Conservation (phyloP, 2,888 invertebrate species). For the Nezara viridula region DNA sequence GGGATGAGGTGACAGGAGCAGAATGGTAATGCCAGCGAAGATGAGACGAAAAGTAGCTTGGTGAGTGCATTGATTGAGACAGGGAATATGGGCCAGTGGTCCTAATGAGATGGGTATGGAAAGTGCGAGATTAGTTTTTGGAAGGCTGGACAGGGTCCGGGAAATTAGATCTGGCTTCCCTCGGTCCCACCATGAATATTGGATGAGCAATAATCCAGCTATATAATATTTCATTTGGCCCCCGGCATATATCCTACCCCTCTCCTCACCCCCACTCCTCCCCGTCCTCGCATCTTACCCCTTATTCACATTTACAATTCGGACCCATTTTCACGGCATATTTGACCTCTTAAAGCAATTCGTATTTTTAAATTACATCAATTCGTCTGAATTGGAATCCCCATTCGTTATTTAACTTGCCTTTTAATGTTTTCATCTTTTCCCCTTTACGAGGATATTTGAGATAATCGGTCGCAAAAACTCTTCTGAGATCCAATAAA, state of each 20-base stretch:
- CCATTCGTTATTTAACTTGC: not conserved
- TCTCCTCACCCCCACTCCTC: too few relatives aligned
- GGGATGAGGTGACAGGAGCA: not conserved
- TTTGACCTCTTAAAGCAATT: conserved; percentile 15
- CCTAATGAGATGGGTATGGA: conserved; percentile 43
- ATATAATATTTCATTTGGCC: conserved; percentile 55
- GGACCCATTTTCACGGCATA: not conserved
- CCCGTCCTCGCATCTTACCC: not conserved
- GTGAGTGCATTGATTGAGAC: conserved; percentile 17
- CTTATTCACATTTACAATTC: conserved; percentile 38
- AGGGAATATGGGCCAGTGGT: not conserved
- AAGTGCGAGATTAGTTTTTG: conserved; percentile 44
- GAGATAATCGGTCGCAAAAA: too few relatives aligned
- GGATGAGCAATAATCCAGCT: conserved; percentile 54
- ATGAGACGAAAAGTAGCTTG: not conserved
- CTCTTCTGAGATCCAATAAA: too few relatives aligned
- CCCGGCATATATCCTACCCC: not conserved
- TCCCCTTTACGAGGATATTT: too few relatives aligned
- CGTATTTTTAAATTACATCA: not conserved
- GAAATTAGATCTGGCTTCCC: conserved; percentile 43
- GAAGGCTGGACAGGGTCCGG: conserved; percentile 48
- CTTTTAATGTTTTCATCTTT: not conserved
- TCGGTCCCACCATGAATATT: conserved; percentile 54
- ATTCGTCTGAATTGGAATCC: not conserved
- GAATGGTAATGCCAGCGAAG: not conserved